Conservation (phyloP, 2,113 vertebrate species). For the Eretmochelys imbricata region DNA sequence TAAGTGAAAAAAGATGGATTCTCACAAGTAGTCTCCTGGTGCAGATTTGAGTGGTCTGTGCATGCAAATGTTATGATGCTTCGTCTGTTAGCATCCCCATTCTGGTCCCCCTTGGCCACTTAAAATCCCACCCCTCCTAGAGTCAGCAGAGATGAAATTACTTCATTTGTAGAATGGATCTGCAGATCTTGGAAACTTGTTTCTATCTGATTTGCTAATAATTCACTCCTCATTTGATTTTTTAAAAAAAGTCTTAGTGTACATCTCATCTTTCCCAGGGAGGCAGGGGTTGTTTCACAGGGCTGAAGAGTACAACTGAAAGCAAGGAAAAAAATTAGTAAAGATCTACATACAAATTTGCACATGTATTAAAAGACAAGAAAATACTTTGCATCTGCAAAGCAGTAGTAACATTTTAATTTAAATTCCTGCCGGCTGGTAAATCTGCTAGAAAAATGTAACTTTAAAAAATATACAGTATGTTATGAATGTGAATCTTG, state of each 20-base stretch:
- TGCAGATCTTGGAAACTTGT: slow-evolving; percentile 78
- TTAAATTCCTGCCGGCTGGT: slow-evolving; percentile 38
- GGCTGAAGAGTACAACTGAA: slow-evolving; percentile 45
- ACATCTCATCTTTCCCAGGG: slow-evolving; percentile 44
- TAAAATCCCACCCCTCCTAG: slow-evolving; percentile 69
- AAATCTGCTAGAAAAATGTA: slow-evolving; percentile 37
- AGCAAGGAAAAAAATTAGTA: slow-evolving; percentile 63
- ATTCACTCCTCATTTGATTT: slow-evolving; percentile 76
- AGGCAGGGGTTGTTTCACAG: slow-evolving; percentile 32
- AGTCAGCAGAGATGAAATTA: slow-evolving; percentile 74
- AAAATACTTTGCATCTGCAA: slow-evolving; percentile 57
- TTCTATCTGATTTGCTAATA: slow-evolving; percentile 80
- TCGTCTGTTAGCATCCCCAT: slow-evolving; percentile 72
- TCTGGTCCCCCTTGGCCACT: slow-evolving; percentile 78
- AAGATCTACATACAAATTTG: slow-evolving; percentile 38
- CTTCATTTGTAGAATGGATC: slow-evolving; percentile 79
- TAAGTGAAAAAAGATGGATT: slow-evolving; percentile 86
- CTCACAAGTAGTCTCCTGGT: slow-evolving; percentile 83
- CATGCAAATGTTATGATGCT: slow-evolving; percentile 75
- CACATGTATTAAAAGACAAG: slow-evolving; percentile 30
- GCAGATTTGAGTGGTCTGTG: slow-evolving; percentile 80
- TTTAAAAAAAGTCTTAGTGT: slow-evolving; percentile 13
- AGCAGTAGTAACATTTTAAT: not conserved
- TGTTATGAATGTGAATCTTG: slow-evolving; percentile 60
- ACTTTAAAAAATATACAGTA: not conserved